phyloP scores from a whole-genome alignment of 2,113 vertebrate species.

The Blennius ocellaris region DNA sequence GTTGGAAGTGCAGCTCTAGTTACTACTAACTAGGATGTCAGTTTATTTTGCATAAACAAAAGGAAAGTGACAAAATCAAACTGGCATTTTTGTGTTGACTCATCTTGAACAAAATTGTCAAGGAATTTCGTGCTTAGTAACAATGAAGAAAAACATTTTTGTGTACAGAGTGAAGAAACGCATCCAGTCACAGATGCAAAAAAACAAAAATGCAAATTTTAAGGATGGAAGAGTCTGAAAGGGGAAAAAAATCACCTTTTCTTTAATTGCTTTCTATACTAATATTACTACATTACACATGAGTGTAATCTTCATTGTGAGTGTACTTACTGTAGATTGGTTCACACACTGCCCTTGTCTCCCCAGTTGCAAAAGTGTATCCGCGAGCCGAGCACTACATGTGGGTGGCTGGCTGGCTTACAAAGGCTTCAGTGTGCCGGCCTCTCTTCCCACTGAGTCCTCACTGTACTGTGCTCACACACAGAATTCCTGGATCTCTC shows the following conservation, averaged over 20 bases:
- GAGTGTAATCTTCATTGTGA: neutral
- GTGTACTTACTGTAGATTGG: neutral
- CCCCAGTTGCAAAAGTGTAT: constrained; percentile 41
- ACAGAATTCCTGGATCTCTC: constrained; percentile 60
- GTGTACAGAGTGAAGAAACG: no score
- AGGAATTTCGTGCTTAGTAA: neutral
- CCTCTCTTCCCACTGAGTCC: constrained; percentile 64
- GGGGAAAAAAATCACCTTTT: neutral
- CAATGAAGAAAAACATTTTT: neutral
- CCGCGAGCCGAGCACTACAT: constrained; percentile 52
- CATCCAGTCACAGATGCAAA: neutral
- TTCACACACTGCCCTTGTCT: constrained; percentile 26
- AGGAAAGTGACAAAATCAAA: no score
- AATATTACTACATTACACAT: neutral
- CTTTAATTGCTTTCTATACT: neutral
- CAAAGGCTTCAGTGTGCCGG: constrained; percentile 77
- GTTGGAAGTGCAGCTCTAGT: no score
- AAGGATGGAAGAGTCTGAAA: neutral
- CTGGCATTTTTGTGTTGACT: no score
- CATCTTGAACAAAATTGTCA: no score
- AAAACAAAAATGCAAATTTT: neutral
- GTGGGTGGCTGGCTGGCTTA: constrained; percentile 69
- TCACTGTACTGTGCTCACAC: constrained; percentile 51
- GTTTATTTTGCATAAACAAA: no score
- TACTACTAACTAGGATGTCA: no score